These are phyloP conservation scores for Tenrec ecaudatus DNA, from an alignment of 2,113 vertebrate genomes.

Conservation along the genomic window DNA sequence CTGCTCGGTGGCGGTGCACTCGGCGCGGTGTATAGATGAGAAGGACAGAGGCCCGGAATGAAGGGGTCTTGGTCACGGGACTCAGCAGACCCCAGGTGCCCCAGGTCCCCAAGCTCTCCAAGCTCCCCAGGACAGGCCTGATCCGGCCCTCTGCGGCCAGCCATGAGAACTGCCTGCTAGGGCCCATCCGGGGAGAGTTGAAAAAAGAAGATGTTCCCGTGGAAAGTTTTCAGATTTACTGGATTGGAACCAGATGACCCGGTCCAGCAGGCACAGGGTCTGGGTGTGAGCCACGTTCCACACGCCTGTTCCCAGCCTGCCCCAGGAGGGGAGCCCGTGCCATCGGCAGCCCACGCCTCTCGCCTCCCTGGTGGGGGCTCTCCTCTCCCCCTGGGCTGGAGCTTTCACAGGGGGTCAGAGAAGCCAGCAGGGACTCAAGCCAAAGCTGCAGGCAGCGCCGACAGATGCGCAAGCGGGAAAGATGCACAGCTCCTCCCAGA, in stretches of 20 bases:
- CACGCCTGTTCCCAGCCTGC: conserved; percentile 49
- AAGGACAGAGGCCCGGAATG: conserved; percentile 35
- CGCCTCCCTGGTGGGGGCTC: no score
- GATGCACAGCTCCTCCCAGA: neutral
- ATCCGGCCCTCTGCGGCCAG: neutral
- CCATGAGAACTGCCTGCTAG: conserved; percentile 17
- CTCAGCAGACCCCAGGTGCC: accelerated
- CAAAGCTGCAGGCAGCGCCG: neutral
- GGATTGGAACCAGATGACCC: conserved; percentile 85
- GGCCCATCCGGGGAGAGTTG: conserved; percentile 60
- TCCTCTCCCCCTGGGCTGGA: neutral
- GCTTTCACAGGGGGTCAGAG: neutral
- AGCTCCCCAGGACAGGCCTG: neutral
- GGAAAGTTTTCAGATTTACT: conserved; percentile 74
- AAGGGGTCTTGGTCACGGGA: neutral
- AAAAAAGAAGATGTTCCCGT: conserved; percentile 81
- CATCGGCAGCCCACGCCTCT: neutral
- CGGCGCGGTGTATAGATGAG: conserved; percentile 6
- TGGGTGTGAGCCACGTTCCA: conserved; percentile 59
- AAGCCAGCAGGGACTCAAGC: neutral
- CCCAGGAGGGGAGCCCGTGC: neutral
- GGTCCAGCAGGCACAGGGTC: conserved; percentile 70
- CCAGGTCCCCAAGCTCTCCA: neutral
- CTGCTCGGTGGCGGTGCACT: no score
- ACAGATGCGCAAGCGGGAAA: neutral